These are phyloP conservation scores for Siderastrea siderea DNA, from an alignment of 92 coral and sea anemone species.

Conservation along the genomic window DNA sequence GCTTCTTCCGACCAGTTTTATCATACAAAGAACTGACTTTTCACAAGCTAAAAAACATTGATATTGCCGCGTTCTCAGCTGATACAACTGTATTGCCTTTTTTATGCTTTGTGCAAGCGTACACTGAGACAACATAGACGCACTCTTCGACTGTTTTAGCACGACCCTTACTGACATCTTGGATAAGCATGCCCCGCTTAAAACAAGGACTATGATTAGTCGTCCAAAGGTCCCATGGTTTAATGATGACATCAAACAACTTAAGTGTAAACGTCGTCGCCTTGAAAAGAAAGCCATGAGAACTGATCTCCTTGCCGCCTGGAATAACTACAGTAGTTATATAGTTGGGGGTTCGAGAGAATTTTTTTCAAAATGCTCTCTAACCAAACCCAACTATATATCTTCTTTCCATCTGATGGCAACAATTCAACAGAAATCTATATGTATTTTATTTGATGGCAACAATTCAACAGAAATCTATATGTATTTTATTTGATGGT, in stretches of 20 bases:
- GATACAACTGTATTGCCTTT: not conserved
- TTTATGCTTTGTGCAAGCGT: not conserved
- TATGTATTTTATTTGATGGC: no score
- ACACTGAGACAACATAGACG: not conserved
- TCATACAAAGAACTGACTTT: conserved; percentile 47
- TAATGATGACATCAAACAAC: conserved; percentile 11
- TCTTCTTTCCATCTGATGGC: no score
- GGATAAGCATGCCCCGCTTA: conserved; percentile 19
- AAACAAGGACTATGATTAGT: not conserved
- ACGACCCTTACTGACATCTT: conserved; percentile 7
- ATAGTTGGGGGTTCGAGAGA: no score
- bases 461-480: no score
- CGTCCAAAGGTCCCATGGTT: not conserved
- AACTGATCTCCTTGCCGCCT: conserved; percentile 17
- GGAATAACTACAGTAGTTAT: no score
- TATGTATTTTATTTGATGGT: no score
- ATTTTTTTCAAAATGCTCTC: no score
- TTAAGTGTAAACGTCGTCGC: conserved; percentile 13
- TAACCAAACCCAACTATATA: no score
- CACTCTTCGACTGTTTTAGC: conserved; percentile 8
- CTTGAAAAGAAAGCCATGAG: conserved; percentile 17
- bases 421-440: no score
- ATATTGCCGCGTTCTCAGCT: conserved; percentile 42
- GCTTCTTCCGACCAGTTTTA: conserved; percentile 35
- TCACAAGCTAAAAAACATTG: conserved; percentile 45